Base-by-base conservation (phyloP, 2,888 invertebrate genomes). In the Cheilosia vulpina region DNA sequence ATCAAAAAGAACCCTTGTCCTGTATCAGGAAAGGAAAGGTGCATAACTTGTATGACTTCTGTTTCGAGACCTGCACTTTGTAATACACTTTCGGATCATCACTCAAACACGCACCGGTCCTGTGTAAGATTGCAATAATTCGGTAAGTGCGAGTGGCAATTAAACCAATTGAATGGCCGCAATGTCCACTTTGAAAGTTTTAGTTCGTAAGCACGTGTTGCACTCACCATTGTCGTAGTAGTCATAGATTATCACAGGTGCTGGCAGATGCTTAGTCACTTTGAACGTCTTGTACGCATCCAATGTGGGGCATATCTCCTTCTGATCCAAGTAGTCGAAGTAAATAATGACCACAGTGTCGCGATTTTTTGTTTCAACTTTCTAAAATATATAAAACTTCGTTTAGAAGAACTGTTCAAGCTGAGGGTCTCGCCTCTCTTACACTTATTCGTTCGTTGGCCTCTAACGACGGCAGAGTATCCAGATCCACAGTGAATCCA, bases 211-310 rank as follows among this genome's bases (percentile, higher is more conserved):
- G 7, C 27, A 43, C 15, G 45, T 53, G 24, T 24, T 6, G 11
- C 21, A 94, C 96, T 94, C 91, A 97, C 98, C 96, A 89, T 96
- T 97, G 91, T 99, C 98, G 89, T 98, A 98, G 89, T 98, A 97
- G 91, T 99, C 98, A 87, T 96, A 96, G 87, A 98, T 95, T 60
- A 96, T 94, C 83, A 98, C 97, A 88, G 96, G 95, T 52, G 96
- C 97, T 19, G 97, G 96, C 66, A 96, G 96, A 89, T 98, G 97
- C 71, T 96, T 94, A 0, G 97, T 97, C 7, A 97, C 96, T 91
- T 96, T 96, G 89, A 97, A 95, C 0, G 96, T 96, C 89, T 97
- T 94, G 90, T 96, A 96, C 19, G 97, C 97, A 7, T 96, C 96
- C 75, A 98, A 94, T 4, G 98, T 98, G 57, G 97, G 96, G 90